Evolutionary conservation across 1,140 invertebrate species (phyloP).

Genomic region (Oppia nitens): DNA sequence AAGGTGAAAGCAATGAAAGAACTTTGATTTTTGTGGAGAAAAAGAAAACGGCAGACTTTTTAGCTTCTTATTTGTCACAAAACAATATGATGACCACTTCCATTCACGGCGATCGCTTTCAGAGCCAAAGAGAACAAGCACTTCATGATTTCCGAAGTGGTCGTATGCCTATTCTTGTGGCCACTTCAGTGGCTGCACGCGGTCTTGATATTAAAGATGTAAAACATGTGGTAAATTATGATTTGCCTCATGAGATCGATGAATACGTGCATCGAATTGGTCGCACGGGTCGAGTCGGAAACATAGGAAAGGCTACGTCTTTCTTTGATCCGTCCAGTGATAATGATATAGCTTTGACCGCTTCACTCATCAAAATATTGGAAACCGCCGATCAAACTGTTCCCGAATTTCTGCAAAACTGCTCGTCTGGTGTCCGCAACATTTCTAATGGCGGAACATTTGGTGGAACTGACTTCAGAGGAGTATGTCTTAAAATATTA

Average conservation of each 20-base stretch:
- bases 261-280: constrained; percentile 96
- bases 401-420: constrained; percentile 25
- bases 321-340: constrained; percentile 50
- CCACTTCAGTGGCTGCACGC: constrained; percentile 74
- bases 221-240: constrained; percentile 90
- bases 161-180: constrained; percentile 56
- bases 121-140: constrained; percentile 72
- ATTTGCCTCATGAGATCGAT: constrained; percentile 83
- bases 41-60: constrained; percentile 72
- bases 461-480: not conserved
- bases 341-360: constrained; percentile 40
- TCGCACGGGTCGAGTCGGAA: constrained; percentile 51
- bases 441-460: not conserved
- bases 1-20: constrained; percentile 28
- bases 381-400: constrained; percentile 23
- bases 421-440: not conserved
- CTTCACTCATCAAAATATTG: constrained; percentile 51
- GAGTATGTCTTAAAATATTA: constrained; percentile 1
- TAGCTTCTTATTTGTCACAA: constrained; percentile 54
- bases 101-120: constrained; percentile 80
- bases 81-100: constrained; percentile 54
- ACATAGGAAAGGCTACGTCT: constrained; percentile 87
- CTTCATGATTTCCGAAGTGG: constrained; percentile 61
- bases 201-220: constrained; percentile 83
- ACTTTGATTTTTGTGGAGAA: constrained; percentile 78